Percentiles rank a stretch among this genome's conserved stretches.
phyloP scores from a whole-genome alignment of 2,797 vertebrate species.

The Paguma larvata region DNA sequence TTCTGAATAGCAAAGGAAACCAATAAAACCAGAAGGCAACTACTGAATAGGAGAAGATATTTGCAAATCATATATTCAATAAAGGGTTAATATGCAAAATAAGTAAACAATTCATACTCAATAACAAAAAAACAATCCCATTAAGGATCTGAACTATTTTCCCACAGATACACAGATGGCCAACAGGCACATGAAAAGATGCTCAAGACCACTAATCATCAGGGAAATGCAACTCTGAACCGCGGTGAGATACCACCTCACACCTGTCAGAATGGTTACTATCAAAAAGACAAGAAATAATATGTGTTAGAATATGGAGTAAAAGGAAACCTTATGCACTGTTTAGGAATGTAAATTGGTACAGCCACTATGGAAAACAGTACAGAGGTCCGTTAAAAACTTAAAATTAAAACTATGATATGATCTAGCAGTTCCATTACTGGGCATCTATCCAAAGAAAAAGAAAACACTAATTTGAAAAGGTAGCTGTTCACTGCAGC shows the following conservation, averaged over 20 bases:
- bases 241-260: background rate
- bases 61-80: background rate
- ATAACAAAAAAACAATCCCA: background rate
- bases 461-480: background rate
- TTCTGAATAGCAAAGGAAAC: background rate
- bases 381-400: background rate
- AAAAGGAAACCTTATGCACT: background rate
- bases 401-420: background rate
- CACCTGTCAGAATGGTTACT: background rate
- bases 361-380: background rate
- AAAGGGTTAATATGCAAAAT: background rate
- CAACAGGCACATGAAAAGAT: background rate
- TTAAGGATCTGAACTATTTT: background rate
- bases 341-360: background rate
- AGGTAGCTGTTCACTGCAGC: background rate
- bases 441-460: background rate
- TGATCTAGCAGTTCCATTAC: background rate
- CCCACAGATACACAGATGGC: background rate
- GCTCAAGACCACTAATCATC: background rate
- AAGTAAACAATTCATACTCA: background rate
- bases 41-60: background rate
- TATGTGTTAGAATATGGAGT: background rate
- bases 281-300: background rate
- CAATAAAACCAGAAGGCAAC: background rate
- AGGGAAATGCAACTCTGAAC: background rate